These are phyloP conservation scores for Siphlonurus alternatus DNA, from an alignment of 2,888 invertebrate species.

Conservation along the genomic window DNA sequence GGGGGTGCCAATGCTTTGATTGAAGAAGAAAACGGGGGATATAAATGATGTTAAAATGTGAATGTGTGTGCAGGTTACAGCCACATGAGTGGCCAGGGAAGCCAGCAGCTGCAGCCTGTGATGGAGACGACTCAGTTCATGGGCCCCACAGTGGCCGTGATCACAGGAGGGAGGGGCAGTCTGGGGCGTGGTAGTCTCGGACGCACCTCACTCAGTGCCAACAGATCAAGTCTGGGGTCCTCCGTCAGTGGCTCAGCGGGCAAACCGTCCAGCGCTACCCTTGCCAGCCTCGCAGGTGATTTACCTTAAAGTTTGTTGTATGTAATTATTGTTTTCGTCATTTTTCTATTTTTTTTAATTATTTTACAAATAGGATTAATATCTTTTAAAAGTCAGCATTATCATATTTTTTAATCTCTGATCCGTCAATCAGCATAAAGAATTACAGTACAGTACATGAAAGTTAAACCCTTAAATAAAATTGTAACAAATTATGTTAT, in stretches of 20 bases:
- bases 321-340: slow-evolving; percentile 18
- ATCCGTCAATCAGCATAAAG: too few species aligned
- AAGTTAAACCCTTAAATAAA: too few species aligned
- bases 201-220: slow-evolving; percentile 42
- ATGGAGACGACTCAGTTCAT: slow-evolving; percentile 36
- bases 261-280: slow-evolving; percentile 73
- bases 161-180: slow-evolving; percentile 6
- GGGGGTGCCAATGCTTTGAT: too few species aligned
- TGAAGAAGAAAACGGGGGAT: too few species aligned
- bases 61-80: slow-evolving; percentile 23
- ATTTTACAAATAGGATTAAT: too few species aligned
- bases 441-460: too few species aligned
- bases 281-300: slow-evolving; percentile 61
- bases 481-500: too few species aligned
- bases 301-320: not conserved
- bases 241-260: slow-evolving; percentile 39
- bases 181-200: slow-evolving; percentile 32
- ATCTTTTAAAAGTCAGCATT: too few species aligned
- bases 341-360: slow-evolving; percentile 1
- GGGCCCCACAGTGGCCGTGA: not conserved
- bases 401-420: too few species aligned
- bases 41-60: too few species aligned
- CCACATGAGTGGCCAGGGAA: slow-evolving; percentile 28
- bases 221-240: slow-evolving; percentile 65
- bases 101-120: slow-evolving; percentile 35